phyloP scores from a whole-genome alignment of 2,113 vertebrate species.

The Naja naja region DNA sequence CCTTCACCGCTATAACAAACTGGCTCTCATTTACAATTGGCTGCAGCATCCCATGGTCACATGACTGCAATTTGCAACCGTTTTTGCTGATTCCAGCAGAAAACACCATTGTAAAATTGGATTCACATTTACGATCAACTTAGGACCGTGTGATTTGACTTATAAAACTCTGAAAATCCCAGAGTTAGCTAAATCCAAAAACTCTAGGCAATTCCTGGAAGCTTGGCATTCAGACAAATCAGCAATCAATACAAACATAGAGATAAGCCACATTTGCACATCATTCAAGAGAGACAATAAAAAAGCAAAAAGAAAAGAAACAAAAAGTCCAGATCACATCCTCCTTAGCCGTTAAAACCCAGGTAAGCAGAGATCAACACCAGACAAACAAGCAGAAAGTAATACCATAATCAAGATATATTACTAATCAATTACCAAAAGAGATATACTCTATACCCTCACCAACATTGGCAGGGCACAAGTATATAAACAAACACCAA shows the following conservation, averaged over 20 bases:
- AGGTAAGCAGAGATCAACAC: not conserved
- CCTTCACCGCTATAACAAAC: too few species aligned
- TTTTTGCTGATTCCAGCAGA: too few species aligned
- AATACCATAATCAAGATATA: not conserved
- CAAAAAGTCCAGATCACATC: not conserved
- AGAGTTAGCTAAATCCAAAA: not conserved
- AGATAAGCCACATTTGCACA: not conserved
- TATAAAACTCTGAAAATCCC: not conserved
- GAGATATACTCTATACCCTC: not conserved
- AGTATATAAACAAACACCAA: not conserved
- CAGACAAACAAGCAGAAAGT: not conserved
- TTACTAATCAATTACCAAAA: not conserved
- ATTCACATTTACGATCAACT: too few species aligned
- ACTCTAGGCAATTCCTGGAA: not conserved
- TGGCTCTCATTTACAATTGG: too few species aligned
- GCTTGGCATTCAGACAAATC: not conserved
- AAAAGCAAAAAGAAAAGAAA: not conserved
- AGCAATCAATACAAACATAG: not conserved
- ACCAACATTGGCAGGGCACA: not conserved
- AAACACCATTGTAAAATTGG: too few species aligned
- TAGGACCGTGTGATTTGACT: too few species aligned
- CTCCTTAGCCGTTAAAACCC: not conserved
- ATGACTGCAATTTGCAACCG: too few species aligned
- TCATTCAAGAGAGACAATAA: not conserved
- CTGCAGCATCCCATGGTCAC: too few species aligned